Base-by-base conservation (phyloP, 1,140 invertebrate genomes). In the Zaprionus capensis region DNA sequence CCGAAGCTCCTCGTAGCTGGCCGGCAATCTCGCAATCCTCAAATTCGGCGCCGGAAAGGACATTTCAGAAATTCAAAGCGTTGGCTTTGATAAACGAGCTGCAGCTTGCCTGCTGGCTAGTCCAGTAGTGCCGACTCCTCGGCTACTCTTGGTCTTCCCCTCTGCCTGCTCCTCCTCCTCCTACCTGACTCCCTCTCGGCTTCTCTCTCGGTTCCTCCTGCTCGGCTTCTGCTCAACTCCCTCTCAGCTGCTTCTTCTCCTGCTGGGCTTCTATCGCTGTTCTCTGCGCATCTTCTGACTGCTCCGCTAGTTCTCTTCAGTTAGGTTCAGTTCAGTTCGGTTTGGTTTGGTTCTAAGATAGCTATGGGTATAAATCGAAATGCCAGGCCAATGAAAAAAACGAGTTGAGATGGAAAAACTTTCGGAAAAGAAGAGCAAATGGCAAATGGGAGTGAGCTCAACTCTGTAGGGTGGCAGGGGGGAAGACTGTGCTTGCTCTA, bases 31-130 rank as follows among this genome's bases (percentile, higher is more conserved):
- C 51, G 58, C 51, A 49, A 74, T 74, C 49, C 46, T 63, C 34
- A 24, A 44, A 71, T 64, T 69, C 57, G 68, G 34, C 46, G 62
- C 64, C 84, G 84, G 84, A 87, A 87, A 87, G 69, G 84, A 88
- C 84, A 87, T 88, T 87, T 88, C 78, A 81, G 62, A 88, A 87
- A 84, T 81, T 87, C 84, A 87, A 84, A 87, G 84, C 84, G 84
- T 62, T 79, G 81, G 84, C 84, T 87, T 87, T 87, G 84, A 87
- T 87, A 87, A 87, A 87, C 84, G 84, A 87, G 75, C 65, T 76
- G 72, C 63, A 67, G 59, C 28, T 79, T 67, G 66, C 67, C 64
- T 71, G 57, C 68, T 68, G 66, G 58, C 76, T 69, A 51, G 71
- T 46, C 63, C 28, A 62, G 59, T 11, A 41, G 41, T 9, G 7